Evolutionary conservation across 2,888 invertebrate species (phyloP).

Genomic region (Acheta domesticus): DNA sequence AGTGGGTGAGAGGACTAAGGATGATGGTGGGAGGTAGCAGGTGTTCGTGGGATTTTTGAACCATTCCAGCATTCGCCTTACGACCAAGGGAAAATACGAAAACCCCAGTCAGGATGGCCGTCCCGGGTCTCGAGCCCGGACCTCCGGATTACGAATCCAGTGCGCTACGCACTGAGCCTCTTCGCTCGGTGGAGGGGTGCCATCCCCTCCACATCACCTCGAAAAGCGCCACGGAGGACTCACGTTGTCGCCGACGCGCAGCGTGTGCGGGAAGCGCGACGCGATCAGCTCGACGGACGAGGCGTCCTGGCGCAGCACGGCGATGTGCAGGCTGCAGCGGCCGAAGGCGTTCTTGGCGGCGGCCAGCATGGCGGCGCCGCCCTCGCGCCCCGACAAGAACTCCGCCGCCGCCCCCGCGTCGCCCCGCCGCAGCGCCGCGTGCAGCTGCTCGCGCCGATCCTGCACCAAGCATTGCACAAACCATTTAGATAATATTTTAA

Average conservation of each 20-base stretch:
- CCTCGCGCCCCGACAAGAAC: slow-evolving; percentile 48
- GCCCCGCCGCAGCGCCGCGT: slow-evolving; percentile 66
- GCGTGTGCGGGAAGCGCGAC: slow-evolving; percentile 65
- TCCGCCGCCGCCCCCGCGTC: slow-evolving; percentile 59
- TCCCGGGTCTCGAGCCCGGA: no score
- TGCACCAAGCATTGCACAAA: slow-evolving; percentile 43
- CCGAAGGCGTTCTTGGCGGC: slow-evolving; percentile 67
- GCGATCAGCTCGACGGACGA: slow-evolving; percentile 77
- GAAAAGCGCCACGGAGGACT: slow-evolving; percentile 43
- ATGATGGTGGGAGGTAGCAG: no score
- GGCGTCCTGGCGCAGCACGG: slow-evolving; percentile 77
- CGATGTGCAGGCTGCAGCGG: slow-evolving; percentile 78
- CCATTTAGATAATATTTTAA: no score
- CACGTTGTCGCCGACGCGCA: slow-evolving; percentile 82
- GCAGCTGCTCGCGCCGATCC: slow-evolving; percentile 75
- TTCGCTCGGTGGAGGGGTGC: no score
- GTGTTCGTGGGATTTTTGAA: no score
- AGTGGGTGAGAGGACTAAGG: no score
- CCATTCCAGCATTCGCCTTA: no score
- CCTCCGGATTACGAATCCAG: no score
- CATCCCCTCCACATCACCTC: no score
- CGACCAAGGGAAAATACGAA: no score
- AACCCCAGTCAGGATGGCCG: no score
- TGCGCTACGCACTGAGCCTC: no score
- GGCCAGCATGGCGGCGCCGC: slow-evolving; percentile 54